phyloP scores from a whole-genome alignment of 2,888 invertebrate species.

The Lordiphosa andalusiaca region DNA sequence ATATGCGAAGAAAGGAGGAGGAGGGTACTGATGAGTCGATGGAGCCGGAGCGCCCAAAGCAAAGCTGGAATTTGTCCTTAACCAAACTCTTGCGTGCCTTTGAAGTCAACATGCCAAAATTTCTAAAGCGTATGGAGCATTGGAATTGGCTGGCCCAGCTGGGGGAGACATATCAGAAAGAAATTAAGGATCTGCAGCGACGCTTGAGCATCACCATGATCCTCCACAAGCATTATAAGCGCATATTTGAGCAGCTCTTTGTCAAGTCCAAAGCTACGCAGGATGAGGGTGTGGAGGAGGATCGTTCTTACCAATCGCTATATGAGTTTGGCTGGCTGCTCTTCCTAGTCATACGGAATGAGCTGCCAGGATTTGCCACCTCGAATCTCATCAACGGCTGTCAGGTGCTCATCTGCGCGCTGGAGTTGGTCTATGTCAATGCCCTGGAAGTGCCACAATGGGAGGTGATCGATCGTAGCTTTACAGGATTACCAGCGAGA shows the following conservation, averaged over 20 bases:
- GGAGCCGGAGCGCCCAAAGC: slow-evolving; percentile 2
- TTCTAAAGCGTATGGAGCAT: slow-evolving; percentile 43
- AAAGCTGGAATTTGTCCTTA: slow-evolving; percentile 56
- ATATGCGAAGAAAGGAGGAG: slow-evolving; percentile 23
- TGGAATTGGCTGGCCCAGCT: slow-evolving; percentile 51
- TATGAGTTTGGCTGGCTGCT: slow-evolving; percentile 61
- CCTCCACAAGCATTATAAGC: slow-evolving; percentile 41
- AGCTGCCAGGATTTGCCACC: slow-evolving; percentile 37
- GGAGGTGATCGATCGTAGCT: slow-evolving; percentile 35
- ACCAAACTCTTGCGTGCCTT: slow-evolving; percentile 47
- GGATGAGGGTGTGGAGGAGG: slow-evolving; percentile 12
- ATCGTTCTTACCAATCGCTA: slow-evolving; percentile 35
- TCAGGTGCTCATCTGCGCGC: slow-evolving; percentile 49
- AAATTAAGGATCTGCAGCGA: slow-evolving; percentile 36
- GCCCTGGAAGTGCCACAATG: slow-evolving; percentile 46
- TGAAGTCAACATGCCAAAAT: slow-evolving; percentile 40
- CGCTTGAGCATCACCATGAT: slow-evolving; percentile 39
- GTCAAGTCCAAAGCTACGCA: slow-evolving; percentile 24
- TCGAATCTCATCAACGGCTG: slow-evolving; percentile 42
- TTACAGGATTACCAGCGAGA: slow-evolving; percentile 37
- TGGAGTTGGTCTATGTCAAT: slow-evolving; percentile 56
- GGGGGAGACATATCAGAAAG: slow-evolving; percentile 28
- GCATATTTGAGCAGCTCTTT: slow-evolving; percentile 45
- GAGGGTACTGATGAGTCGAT: not conserved
- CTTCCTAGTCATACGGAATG: slow-evolving; percentile 51